Evolutionary conservation across 2,888 invertebrate genomes (phyloP).

Genomic region (Torymus aiolomorphi): DNA sequence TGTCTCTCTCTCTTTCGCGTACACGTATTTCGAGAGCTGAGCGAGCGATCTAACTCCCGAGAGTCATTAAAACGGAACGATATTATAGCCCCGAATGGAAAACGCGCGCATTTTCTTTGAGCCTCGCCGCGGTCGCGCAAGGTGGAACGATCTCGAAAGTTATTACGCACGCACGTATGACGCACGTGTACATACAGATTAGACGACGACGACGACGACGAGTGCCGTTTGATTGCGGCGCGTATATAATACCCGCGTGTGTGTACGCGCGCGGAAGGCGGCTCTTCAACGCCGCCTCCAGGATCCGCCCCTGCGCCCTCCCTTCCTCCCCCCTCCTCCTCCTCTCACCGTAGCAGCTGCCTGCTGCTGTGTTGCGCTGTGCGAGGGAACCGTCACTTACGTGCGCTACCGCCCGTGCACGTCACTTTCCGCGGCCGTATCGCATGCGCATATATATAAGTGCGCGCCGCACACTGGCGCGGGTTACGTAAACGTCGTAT

Average conservation of each 20-base stretch:
- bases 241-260: too few relatives aligned
- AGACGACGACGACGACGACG: constrained; percentile 47
- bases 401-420: constrained; percentile 1
- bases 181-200: constrained; percentile 14
- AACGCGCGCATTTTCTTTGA: constrained; percentile 43
- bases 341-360: not conserved
- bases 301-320: constrained; percentile 71
- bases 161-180: constrained; percentile 18
- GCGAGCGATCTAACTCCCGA: constrained; percentile 12
- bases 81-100: constrained; percentile 39
- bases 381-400: not conserved
- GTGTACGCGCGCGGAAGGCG: constrained; percentile 68
- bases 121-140: constrained; percentile 22
- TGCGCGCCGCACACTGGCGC: too few relatives aligned
- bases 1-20: too few relatives aligned
- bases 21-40: not conserved
- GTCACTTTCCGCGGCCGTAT: not conserved
- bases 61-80: constrained; percentile 33
- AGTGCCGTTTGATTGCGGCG: constrained; percentile 68
- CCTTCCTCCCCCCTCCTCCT: constrained; percentile 35
- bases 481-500: too few relatives aligned
- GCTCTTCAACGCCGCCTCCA: constrained; percentile 74
- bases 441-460: not conserved
- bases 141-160: constrained; percentile 28
- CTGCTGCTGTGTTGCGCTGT: not conserved